Evolutionary conservation across 2,888 invertebrate species (phyloP).

Genomic region (Xiphydria camelus): DNA sequence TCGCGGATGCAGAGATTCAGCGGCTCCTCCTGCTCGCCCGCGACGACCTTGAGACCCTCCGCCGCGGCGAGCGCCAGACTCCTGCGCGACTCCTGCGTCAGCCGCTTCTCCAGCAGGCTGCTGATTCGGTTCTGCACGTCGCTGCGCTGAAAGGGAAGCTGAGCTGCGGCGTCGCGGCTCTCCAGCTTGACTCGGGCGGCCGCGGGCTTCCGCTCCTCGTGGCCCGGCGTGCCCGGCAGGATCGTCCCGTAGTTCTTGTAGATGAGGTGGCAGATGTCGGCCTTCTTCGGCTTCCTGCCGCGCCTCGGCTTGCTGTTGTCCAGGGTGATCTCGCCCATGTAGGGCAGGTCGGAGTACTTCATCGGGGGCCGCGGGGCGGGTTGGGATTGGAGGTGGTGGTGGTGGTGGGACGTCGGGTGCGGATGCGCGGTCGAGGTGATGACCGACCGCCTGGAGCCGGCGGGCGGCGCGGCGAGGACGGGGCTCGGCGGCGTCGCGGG

Average conservation of each 20-base stretch:
- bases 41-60: slow-evolving; percentile 52
- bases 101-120: slow-evolving; percentile 69
- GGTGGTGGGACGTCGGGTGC: slow-evolving; percentile 14
- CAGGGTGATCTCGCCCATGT: slow-evolving; percentile 90
- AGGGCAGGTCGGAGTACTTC: slow-evolving; percentile 82
- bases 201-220: slow-evolving; percentile 52
- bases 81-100: slow-evolving; percentile 69
- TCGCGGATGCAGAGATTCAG: slow-evolving; percentile 83
- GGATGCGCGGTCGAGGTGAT: slow-evolving; percentile 47
- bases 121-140: slow-evolving; percentile 73
- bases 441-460: slow-evolving; percentile 42
- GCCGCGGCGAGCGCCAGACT: slow-evolving; percentile 50
- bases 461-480: slow-evolving; percentile 11
- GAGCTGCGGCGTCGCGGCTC: slow-evolving; percentile 29
- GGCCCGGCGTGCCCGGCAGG: slow-evolving; percentile 73
- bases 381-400: slow-evolving; percentile 33
- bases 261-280: slow-evolving; percentile 88
- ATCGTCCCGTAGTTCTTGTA: slow-evolving; percentile 91
- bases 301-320: slow-evolving; percentile 85
- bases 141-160: slow-evolving; percentile 60
- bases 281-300: slow-evolving; percentile 88
- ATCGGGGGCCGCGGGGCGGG: slow-evolving; percentile 56
- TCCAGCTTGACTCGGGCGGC: background rate
- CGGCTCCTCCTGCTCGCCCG: slow-evolving; percentile 69
- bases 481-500: slow-evolving; percentile 25